A percentile compares a stretch with the other conserved stretches of the same genome.
These are phyloP conservation scores for Germaria angustata DNA, from an alignment of 2,888 invertebrate genomes.

Conservation along the genomic window DNA sequence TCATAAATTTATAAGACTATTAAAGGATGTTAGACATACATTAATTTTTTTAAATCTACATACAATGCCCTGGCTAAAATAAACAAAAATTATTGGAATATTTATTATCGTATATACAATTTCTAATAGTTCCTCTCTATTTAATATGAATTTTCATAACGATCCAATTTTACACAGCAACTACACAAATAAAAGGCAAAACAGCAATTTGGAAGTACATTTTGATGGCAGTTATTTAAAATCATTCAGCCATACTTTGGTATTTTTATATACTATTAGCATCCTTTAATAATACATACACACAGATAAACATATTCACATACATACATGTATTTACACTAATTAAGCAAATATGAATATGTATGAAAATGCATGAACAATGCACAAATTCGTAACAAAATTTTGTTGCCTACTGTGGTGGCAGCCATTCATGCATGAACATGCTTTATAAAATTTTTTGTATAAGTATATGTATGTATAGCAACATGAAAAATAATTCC, in stretches of 20 bases:
- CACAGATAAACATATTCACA: too few relatives aligned
- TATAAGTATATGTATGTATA: too few relatives aligned
- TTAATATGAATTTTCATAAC: neutral
- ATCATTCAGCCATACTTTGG: slow-evolving; percentile 29
- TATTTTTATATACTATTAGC: neutral
- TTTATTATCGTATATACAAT: too few relatives aligned
- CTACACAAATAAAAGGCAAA: neutral
- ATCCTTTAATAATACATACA: neutral
- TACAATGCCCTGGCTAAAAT: too few relatives aligned
- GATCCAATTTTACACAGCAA: neutral
- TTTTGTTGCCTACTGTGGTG: slow-evolving; percentile 13
- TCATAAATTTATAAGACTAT: too few relatives aligned
- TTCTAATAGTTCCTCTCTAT: neutral
- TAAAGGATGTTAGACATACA: too few relatives aligned
- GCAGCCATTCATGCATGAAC: neutral
- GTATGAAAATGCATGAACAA: neutral
- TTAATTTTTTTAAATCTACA: too few relatives aligned
- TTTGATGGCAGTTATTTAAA: slow-evolving; percentile 42
- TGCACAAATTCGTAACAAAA: slow-evolving; percentile 9
- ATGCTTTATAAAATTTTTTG: neutral
- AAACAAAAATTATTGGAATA: too few relatives aligned
- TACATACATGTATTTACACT: neutral
- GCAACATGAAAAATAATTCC: neutral
- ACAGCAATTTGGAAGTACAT: slow-evolving; percentile 5
- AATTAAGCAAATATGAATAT: slow-evolving; percentile 30